Conservation (phyloP, 1,140 invertebrate species). For the Aphelenchoides avenae region DNA sequence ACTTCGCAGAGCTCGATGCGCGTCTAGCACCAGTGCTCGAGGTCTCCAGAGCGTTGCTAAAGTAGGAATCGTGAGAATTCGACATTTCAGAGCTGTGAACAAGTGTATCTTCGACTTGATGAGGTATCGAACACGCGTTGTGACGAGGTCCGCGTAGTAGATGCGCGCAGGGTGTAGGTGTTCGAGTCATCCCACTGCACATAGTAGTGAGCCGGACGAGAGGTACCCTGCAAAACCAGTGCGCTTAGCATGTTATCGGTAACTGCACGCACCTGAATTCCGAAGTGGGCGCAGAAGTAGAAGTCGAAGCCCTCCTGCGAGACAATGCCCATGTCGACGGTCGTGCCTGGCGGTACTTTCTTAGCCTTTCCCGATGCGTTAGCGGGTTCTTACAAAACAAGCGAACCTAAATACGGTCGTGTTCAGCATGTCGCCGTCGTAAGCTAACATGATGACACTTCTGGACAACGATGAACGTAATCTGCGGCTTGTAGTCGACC, state of each 20-base stretch:
- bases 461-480: constrained; percentile 98
- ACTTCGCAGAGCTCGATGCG: no score
- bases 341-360: constrained; percentile 98
- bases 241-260: no score
- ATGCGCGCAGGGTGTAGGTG: constrained; percentile 96
- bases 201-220: constrained; percentile 95
- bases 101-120: no score
- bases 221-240: constrained; percentile 74
- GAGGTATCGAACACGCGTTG: constrained; percentile 96
- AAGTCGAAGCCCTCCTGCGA: constrained; percentile 99
- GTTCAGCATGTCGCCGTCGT: no score
- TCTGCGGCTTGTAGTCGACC: constrained; percentile 94
- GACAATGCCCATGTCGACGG: constrained; percentile 97
- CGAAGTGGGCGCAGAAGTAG: constrained; percentile 99
- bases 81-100: no score
- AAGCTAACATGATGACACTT: constrained; percentile 95
- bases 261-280: constrained; percentile 96
- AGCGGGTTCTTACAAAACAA: constrained; percentile 95
- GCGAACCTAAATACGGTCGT: no score
- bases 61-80: no score
- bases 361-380: constrained; percentile 87
- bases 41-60: no score
- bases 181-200: constrained; percentile 99
- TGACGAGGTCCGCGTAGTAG: constrained; percentile 98
- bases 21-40: no score